Base-by-base conservation (phyloP, 2,888 invertebrate species). In the Eupelmus urozonus region DNA sequence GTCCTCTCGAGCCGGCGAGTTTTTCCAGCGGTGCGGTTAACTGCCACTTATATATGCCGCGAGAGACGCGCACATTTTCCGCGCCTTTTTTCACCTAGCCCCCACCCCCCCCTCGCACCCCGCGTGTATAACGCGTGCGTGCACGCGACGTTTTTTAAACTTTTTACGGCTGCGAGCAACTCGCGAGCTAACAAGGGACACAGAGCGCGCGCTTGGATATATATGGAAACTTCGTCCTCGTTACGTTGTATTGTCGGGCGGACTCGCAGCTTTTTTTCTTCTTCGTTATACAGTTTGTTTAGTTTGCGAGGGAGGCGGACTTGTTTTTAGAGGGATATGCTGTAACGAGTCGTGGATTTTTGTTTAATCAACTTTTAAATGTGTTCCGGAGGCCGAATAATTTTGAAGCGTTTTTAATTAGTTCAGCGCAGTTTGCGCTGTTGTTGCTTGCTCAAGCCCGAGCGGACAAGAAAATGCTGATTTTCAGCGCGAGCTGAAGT, bases 141-240 rank as follows among this genome's bases (percentile, higher is more conserved):
- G 9, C 9, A 34, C 9, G 34, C 34, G 34, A 3, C 9, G 34
- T 34, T 34, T 34, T 34, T 34, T 34, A 34, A 34, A 34, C 34
- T 34, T 34, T 34, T 34, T 34, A 34, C 62, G 34, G 34, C 3
- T 9, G 20, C 34, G 9, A 27, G 23, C 60, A 72, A 72, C 63
- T 72, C 25, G 29, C 25, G 2, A n/a, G 71, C 72, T 72, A 72
- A 72, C 72, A 72, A 72, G 72, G 42, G 53, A 55, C 45, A 7
- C n/a, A 13, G 53, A 18, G 23, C 18, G 29, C 25, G 25, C 29
- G 60, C 34, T 18, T 25, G 27, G 63, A 53, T 53, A 51, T n/a
- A n/a, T n/a, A 34, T 72, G 70, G 55, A 72, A 72, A 72, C 72
- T 72, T 60, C n/a, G 72, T 53, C 34, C 71, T 72, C 72, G 72